Percentiles rank a stretch among this genome's conserved stretches.
Conservation (phyloP, 2,113 vertebrate genomes). For the Spea bombifrons region DNA sequence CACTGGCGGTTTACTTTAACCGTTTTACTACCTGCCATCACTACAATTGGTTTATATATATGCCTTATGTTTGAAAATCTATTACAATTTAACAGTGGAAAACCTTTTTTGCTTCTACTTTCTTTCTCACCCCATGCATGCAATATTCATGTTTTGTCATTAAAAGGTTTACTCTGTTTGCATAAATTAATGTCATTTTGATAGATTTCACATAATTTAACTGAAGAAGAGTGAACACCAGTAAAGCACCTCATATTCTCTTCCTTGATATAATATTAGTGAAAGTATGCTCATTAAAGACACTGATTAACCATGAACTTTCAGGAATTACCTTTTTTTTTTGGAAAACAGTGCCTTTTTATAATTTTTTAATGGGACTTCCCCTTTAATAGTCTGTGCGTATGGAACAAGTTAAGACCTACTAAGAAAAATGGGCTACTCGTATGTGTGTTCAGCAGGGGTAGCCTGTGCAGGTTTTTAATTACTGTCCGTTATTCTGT, state of each 20-base stretch:
- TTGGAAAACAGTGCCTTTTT: background rate
- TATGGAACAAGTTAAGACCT: no score
- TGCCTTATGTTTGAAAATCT: background rate
- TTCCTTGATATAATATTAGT: slow-evolving; percentile 36
- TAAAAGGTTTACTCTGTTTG: slow-evolving; percentile 41
- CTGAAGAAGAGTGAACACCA: slow-evolving; percentile 38
- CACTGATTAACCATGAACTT: slow-evolving; percentile 34
- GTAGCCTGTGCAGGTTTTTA: no score
- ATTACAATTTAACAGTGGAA: background rate
- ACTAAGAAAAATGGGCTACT: no score
- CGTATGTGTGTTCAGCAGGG: no score
- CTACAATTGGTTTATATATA: background rate
- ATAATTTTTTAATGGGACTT: background rate
- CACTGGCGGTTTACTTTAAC: slow-evolving; percentile 21
- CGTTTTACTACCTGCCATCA: background rate
- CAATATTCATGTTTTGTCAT: slow-evolving; percentile 33
- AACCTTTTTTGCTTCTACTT: background rate
- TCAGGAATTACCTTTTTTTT: slow-evolving; percentile 1
- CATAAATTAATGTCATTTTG: slow-evolving; percentile 49
- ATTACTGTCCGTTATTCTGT: no score
- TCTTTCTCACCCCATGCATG: slow-evolving; percentile 14
- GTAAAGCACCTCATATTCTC: slow-evolving; percentile 26
- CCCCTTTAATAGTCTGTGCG: no score
- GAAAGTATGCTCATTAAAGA: slow-evolving; percentile 27
- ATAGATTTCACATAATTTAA: slow-evolving; percentile 44